Conservation (phyloP, 2,113 vertebrate species). For the Sclerurus mexicanus region DNA sequence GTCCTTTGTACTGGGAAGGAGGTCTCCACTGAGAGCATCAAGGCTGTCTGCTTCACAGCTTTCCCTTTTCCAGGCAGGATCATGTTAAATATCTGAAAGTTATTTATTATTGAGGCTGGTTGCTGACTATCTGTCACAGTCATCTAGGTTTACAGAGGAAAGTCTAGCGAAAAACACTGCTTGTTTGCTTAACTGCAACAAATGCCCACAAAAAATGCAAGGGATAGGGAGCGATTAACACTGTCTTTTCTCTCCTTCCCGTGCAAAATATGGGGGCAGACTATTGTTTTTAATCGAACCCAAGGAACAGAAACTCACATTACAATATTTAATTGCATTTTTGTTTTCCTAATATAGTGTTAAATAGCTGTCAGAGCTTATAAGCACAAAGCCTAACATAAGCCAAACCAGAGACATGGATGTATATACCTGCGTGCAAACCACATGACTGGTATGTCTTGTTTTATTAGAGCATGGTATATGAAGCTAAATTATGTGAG, state of each 20-base stretch:
- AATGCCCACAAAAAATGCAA: neutral
- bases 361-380: neutral
- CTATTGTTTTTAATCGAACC: neutral
- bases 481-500: slow-evolving; percentile 15
- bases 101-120: neutral
- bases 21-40: neutral
- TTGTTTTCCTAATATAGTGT: neutral
- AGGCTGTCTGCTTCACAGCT: neutral
- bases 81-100: neutral
- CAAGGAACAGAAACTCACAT: neutral
- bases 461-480: slow-evolving; percentile 26
- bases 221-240: neutral
- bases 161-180: neutral
- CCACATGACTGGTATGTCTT: neutral
- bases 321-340: neutral
- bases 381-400: neutral
- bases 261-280: neutral
- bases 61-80: neutral
- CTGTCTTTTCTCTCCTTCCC: neutral
- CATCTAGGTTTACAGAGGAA: neutral
- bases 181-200: neutral
- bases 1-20: neutral
- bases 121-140: neutral
- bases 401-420: neutral
- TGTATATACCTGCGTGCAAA: neutral